Evolutionary conservation across 2,888 invertebrate species (phyloP), one percentile per base, ranked within the genome.

Genomic region (Nowickia ferox): DNA sequence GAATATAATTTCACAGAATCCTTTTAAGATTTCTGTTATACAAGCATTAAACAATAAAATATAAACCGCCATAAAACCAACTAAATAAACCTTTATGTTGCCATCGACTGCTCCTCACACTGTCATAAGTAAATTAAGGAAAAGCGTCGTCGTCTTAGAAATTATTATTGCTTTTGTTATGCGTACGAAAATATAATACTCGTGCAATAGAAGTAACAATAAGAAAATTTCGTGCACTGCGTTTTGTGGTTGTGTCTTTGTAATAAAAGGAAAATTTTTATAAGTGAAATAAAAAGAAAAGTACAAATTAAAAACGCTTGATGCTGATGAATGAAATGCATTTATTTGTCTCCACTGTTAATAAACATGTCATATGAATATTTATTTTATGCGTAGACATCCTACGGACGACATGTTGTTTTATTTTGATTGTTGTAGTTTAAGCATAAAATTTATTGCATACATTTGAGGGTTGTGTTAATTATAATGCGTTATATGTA

Each of bases 381-480:
- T 66, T 77, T 55, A 44, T 77, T 72, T 53, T n/a, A 53, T 59
- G 30, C n/a, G 11, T 48, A 66, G 38, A 61, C 51, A 38, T 59
- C 44, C 38, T 42, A 30, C 5, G 30, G 6, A 30, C 44, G 8
- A 1, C 17, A n/a, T 61, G 53, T 17, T 11, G 46, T 59, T 69
- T 30, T 87, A 46, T 66, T 87, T 85, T 84, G 77, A 83, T 77
- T 80, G 78, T 74, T 74, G 40, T 66, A 83, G 63, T 84, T 74
- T 65, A 63, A 66, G 72, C 77, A 75, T 80, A 22, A 65, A 55
- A 51, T 86, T 63, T 89, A 88, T 87, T 75, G 46, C 51, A 55
- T 17, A 61, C 17, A 75, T 57, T 89, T 90, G 88, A 89, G 90
- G 61, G 86, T 83, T 79, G 88, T 88, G 90, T 89, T 90, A 91